phyloP scores from a whole-genome alignment of 2,113 vertebrate genomes.

The Callopanchax toddi region DNA sequence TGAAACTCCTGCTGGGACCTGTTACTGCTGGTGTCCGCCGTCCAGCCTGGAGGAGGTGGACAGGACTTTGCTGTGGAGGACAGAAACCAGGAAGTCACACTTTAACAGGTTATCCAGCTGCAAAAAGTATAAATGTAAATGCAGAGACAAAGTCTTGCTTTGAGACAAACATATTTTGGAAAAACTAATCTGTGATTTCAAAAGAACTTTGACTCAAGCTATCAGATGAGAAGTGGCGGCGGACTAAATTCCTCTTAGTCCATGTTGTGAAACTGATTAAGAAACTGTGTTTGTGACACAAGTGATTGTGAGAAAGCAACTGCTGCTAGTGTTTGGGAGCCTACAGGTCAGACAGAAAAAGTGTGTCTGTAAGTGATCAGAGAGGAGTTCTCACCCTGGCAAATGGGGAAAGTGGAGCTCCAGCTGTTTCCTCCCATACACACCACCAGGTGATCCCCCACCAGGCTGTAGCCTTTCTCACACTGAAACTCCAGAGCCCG shows the following conservation, averaged over 20 bases:
- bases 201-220: background rate
- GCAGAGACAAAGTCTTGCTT: too few species aligned
- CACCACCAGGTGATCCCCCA: conserved; percentile 81
- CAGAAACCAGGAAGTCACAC: background rate
- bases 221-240: background rate
- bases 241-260: background rate
- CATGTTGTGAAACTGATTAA: conserved; percentile 1
- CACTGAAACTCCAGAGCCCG: conserved; percentile 85
- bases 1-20: conserved; percentile 83
- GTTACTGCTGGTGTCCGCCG: conserved; percentile 67
- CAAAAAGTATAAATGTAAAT: too few species aligned
- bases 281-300: conserved; percentile 1
- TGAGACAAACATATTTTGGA: too few species aligned
- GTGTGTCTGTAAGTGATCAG: background rate
- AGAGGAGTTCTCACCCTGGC: conserved; percentile 86
- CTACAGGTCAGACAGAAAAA: background rate
- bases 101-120: too few species aligned
- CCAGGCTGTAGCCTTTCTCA: conserved; percentile 85
- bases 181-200: too few species aligned
- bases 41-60: conserved; percentile 87
- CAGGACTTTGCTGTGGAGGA: conserved; percentile 87
- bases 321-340: background rate
- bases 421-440: conserved; percentile 86
- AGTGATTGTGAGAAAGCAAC: background rate
- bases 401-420: conserved; percentile 86